Conservation (phyloP, 1,140 invertebrate genomes). For the Psix sp. region DNA sequence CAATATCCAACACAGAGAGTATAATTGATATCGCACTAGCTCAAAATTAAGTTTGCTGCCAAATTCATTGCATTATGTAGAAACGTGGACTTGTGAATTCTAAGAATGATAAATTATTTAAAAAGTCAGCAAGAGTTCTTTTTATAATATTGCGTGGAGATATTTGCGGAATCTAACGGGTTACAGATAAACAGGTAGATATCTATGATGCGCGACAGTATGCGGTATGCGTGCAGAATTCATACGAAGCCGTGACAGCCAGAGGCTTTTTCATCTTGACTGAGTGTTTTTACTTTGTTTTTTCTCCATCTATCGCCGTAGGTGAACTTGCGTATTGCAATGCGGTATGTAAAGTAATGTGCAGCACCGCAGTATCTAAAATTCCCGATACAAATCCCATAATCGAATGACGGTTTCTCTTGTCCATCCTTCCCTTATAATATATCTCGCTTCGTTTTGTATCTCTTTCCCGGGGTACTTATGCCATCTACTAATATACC, state of each 20-base stretch:
- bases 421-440: constrained; percentile 42
- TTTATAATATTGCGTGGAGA: constrained; percentile 43
- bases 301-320: constrained; percentile 40
- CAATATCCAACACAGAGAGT: too few relatives aligned
- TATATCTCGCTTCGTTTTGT: constrained; percentile 37
- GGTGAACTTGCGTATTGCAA: constrained; percentile 26
- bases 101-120: too few relatives aligned
- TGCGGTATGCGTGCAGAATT: constrained; percentile 62
- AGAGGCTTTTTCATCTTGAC: constrained; percentile 63
- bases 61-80: too few relatives aligned
- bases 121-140: constrained; percentile 12
- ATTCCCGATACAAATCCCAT: constrained; percentile 72
- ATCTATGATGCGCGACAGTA: constrained; percentile 54
- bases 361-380: constrained; percentile 61
- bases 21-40: too few relatives aligned
- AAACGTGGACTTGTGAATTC: too few relatives aligned
- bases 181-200: constrained; percentile 34
- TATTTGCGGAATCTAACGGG: constrained; percentile 66
- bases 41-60: too few relatives aligned
- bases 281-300: constrained; percentile 60
- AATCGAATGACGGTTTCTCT: constrained; percentile 69
- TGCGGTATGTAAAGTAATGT: constrained; percentile 63
- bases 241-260: constrained; percentile 63
- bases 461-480: constrained; percentile 55
- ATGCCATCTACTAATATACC: constrained; percentile 70